Base-by-base conservation (phyloP, 2,888 invertebrate species). In the Torymus tubicola region DNA sequence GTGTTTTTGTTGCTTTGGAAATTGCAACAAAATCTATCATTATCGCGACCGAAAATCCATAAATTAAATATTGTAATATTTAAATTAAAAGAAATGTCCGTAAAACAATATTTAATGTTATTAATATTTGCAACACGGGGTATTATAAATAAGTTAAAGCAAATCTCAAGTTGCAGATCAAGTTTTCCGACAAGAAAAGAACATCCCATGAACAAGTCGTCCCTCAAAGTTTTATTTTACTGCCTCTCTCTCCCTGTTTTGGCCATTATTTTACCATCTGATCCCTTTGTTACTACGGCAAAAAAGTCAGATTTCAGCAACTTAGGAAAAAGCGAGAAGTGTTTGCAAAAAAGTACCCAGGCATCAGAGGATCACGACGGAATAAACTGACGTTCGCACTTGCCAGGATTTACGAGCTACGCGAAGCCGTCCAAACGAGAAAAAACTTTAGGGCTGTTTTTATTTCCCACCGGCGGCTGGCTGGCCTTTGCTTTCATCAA, bases 301-400 rank as follows among this genome's bases (percentile, higher is more conserved):
- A 63, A 63, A 63, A 63, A n/a, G 63, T 63, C 21, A 63, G 13
- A 63, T 24, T 31, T 31, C 31, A 31, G 31, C 31, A 3, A 63
- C 24, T 63, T 24, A 24, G 24, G 31, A 21, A 24, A 63, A 63
- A 24, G 24, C 24, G 24, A 63, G 24, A 24, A 63, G 63, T 14
- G 24, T 63, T 63, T 11, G 31, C 31, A n/a, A 74, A 67, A 58
- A 24, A n/a, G 60, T 52, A 12, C 31, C n/a, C 50, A 14, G 57
- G 57, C 16, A 16, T 58, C 16, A 8, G 76, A 83, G 81, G 81
- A 82, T 74, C 79, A 83, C 81, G 82, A 74, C 76, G 80, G 81
- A 80, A 85, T 83, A 52, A 60, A 61, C 63, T 72, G 72, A 72
- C 72, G 16, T 72, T 72, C 52, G 18, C n/a, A 61, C 72, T 21